Conservation (phyloP, 2,888 invertebrate species). For the Epiblema foenella region DNA sequence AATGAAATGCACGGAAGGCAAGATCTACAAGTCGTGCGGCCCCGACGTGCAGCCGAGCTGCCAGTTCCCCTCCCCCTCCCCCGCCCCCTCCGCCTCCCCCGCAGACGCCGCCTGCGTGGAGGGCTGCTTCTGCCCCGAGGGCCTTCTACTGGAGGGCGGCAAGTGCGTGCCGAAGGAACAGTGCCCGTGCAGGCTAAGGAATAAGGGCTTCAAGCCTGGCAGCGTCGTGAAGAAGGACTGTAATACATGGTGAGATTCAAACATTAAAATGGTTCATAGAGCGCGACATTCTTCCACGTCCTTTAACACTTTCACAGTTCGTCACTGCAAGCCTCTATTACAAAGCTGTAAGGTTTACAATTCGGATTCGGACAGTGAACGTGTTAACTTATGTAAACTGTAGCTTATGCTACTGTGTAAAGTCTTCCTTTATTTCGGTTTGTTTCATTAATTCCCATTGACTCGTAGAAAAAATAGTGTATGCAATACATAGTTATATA, state of each 20-base stretch:
- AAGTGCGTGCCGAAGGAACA: conserved; percentile 88
- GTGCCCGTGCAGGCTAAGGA: conserved; percentile 92
- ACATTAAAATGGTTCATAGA: not conserved
- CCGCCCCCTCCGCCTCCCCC: conserved; percentile 82
- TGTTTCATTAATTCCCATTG: too few species aligned
- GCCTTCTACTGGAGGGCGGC: conserved; percentile 90
- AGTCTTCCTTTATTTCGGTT: too few species aligned
- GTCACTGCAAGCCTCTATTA: too few species aligned
- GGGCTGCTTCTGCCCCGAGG: conserved; percentile 95
- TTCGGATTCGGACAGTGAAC: too few species aligned
- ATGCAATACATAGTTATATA: too few species aligned
- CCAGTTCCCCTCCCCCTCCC: conserved; percentile 76
- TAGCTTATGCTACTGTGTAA: too few species aligned
- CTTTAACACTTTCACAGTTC: too few species aligned
- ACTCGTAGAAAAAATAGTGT: too few species aligned
- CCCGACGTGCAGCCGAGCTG: conserved; percentile 90
- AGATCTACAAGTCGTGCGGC: conserved; percentile 92
- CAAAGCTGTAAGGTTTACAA: too few species aligned
- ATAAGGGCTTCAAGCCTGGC: conserved; percentile 89
- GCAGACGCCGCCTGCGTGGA: conserved; percentile 92
- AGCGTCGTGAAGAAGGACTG: conserved; percentile 90
- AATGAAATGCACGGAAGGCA: conserved; percentile 90
- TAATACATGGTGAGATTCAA: conserved; percentile 89
- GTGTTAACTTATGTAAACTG: too few species aligned
- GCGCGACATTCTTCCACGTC: not conserved